Base-by-base conservation (phyloP, 2,888 invertebrate genomes). In the Troglohyphantes excavatus region DNA sequence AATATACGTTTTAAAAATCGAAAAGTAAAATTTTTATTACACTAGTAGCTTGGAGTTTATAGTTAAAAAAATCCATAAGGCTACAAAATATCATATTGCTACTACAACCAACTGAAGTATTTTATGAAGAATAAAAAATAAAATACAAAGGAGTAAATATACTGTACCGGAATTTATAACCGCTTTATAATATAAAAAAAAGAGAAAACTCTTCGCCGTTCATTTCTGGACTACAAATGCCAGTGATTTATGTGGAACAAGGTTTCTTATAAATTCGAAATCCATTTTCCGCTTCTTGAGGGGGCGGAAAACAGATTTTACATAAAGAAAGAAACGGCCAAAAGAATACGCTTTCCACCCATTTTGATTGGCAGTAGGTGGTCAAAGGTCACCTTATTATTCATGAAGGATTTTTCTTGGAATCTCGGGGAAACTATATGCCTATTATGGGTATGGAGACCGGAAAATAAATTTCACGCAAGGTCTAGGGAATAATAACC, bases 331-430 rank as follows among this genome's bases (percentile, higher is more conserved):
- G 29, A 19, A 33, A 70, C 11, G 7, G 21, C 11, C 6, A 27
- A 21, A 33, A 70, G 33, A 21, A 27, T 70, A 39, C 33, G 33
- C 26, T 67, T 26, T 67, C 27, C 27, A 59, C 61, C n/a, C 39
- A 26, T 2, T 78, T 29, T 78, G 78, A 78, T 65, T 61, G 78
- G 43, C 78, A 65, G 78, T 21, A 63, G n/a, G 21, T 78, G 75
- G 75, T 75, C 75, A 75, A 21, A 17, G 75, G 59, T 59, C 33
- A 61, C 26, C 61, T 78, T 33, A 26, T 29, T 78, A 78, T 78
- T 78, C 78, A 78, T 78, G 78, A 59, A 63, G 21, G 61, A 19
- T 33, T 61, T 75, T 33, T 26, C 19, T 11, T 9, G 9, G 43
- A 26, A 43, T 72, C 43, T 0, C 21, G 11, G 43, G 13, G 39